Evolutionary conservation across 2,797 vertebrate species (phyloP), one percentile per base, ranked within the genome.

Genomic region (Channallabes apus): DNA sequence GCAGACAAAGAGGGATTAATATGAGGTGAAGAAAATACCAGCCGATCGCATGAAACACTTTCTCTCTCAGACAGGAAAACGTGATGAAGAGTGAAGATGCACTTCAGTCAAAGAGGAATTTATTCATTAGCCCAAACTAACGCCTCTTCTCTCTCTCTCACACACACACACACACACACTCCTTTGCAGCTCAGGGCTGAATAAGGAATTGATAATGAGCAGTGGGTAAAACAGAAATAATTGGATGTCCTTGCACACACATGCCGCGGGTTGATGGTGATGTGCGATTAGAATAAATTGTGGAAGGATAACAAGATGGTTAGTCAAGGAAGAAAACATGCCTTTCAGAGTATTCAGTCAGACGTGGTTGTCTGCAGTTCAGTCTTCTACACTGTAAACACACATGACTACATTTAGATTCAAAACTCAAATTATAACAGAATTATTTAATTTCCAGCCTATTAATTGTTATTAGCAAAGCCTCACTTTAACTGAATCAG

Each of bases 131-230:
- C 91, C 82, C 91, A 93, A 92, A 95, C 93, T 93, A 94, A 92
- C 88, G 9, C 80, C 85, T 69, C 72, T 88, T 87, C 84, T 82
- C 84, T 51, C 77, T 69, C 68, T 69, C 68, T 8, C 18, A 11
- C 35, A 22, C 71, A 46, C 22, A 6, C n/a, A 18, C 71, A 18
- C 73, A 27, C 46, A 29, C 17, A 76, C 27, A 56, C 88, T 89
- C 89, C 29, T 72, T 94, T 95, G 95, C 93, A 93, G 93, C 95
- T 95, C 92, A 90, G 90, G 89, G 95, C 94, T 94, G 95, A 96
- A 95, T 90, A 94, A 90, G 90, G 93, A 97, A 94, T 95, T 94
- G 95, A 95, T 97, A 97, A 97, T 96, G 94, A 96, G 94, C 94
- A 94, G 90, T 91, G 89, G 91, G 93, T 94, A 96, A 96, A 96